These are phyloP conservation scores for Perizoma affinitatum DNA, from an alignment of 2,888 invertebrate species.

Conservation along the genomic window DNA sequence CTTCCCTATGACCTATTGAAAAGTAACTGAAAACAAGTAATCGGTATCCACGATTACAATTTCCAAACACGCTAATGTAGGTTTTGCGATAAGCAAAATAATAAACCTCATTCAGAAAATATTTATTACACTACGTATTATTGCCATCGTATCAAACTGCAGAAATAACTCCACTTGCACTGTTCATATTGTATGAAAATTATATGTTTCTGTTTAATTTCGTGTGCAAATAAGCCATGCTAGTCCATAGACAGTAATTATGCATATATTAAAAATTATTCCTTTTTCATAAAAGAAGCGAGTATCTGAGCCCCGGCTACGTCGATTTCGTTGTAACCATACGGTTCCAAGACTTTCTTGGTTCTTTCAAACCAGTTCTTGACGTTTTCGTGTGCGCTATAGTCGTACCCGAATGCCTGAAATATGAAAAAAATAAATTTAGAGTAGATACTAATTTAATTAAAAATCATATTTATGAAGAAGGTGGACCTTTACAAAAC, in stretches of 20 bases:
- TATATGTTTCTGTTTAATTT: background rate
- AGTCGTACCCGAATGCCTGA: conserved; percentile 82
- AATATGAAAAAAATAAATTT: conserved; percentile 39
- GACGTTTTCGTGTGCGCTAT: conserved; percentile 83
- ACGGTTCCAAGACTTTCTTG: conserved; percentile 85
- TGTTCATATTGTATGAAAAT: background rate
- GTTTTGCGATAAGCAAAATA: conserved; percentile 48
- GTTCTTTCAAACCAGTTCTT: conserved; percentile 87
- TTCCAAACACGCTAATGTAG: conserved; percentile 30
- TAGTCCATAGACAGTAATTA: background rate
- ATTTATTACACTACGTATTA: conserved; percentile 40
- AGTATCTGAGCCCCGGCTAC: conserved; percentile 83
- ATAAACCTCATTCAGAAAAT: conserved; percentile 42
- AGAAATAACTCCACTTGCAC: background rate
- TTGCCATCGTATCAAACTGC: conserved; percentile 25
- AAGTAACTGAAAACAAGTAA: background rate
- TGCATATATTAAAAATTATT: conserved; percentile 20
- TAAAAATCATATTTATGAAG: too few relatives aligned
- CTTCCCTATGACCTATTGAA: background rate
- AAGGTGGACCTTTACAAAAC: too few relatives aligned
- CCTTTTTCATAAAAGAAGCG: conserved; percentile 80
- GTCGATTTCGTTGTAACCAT: conserved; percentile 88
- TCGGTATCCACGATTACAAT: conserved; percentile 16
- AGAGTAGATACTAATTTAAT: background rate
- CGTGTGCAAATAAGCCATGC: background rate